Conservation (phyloP, 2,113 vertebrate genomes). For the Micronisus gabar region DNA sequence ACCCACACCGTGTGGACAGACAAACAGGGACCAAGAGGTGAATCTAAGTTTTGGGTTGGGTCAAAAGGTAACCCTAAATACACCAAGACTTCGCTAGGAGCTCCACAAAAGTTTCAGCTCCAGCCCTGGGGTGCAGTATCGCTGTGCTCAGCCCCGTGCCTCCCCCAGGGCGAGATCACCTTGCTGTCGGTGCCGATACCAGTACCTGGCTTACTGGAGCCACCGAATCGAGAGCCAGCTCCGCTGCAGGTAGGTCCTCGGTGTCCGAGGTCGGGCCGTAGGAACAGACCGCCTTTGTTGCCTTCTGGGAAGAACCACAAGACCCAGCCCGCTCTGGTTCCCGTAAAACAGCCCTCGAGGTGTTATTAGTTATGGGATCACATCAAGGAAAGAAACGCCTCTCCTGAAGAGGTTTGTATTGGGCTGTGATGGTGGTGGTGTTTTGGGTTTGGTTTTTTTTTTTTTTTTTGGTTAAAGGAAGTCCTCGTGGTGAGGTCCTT, state of each 20-base stretch:
- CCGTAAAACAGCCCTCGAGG: neutral
- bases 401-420: neutral
- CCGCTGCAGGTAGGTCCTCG: neutral
- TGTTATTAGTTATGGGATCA: neutral
- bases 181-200: neutral
- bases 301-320: neutral
- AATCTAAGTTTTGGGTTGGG: neutral
- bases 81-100: neutral
- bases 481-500: neutral
- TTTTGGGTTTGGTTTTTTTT: neutral
- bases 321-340: neutral
- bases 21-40: neutral
- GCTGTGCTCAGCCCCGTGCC: neutral
- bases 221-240: rapidly evolving
- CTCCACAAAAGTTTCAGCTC: neutral
- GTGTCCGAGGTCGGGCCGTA: rapidly evolving
- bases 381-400: neutral
- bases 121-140: neutral
- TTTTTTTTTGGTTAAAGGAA: neutral
- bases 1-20: neutral
- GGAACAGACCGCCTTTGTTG: neutral
- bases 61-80: neutral
- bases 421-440: neutral
- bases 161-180: rapidly evolving
- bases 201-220: neutral